These are phyloP conservation scores for Megalops atlanticus DNA, from an alignment of 2,113 vertebrate species.

Conservation along the genomic window DNA sequence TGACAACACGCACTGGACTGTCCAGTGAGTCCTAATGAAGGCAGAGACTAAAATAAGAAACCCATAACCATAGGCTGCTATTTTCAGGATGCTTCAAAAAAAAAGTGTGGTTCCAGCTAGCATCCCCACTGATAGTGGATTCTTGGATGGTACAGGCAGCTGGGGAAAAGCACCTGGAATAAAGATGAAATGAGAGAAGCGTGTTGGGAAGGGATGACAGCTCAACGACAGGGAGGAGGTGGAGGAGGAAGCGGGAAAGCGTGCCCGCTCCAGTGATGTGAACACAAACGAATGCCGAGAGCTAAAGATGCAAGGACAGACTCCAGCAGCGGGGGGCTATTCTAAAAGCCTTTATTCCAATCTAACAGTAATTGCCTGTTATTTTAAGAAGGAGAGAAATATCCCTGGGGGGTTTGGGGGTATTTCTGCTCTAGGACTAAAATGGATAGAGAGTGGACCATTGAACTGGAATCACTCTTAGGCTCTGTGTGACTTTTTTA, in stretches of 20 bases:
- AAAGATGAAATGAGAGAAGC: slow-evolving; percentile 23
- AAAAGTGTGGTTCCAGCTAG: not conserved
- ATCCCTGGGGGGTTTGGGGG: not conserved
- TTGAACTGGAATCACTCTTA: not conserved
- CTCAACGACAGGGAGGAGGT: not conserved
- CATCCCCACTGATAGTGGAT: slow-evolving; percentile 2
- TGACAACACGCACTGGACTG: not conserved
- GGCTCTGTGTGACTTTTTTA: not conserved
- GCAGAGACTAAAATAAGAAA: too few species aligned
- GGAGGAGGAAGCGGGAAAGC: not conserved
- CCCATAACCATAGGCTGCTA: not conserved
- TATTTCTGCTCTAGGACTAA: not conserved
- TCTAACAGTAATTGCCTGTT: slow-evolving; percentile 39
- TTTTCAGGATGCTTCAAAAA: not conserved
- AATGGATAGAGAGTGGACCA: not conserved
- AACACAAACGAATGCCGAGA: not conserved
- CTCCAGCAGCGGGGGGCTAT: slow-evolving; percentile 21
- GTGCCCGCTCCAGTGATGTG: slow-evolving; percentile 7
- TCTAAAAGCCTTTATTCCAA: slow-evolving; percentile 25
- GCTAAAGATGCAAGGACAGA: slow-evolving; percentile 10
- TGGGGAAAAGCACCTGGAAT: slow-evolving; percentile 21
- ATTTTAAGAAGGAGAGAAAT: slow-evolving; percentile 38
- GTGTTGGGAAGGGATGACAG: slow-evolving; percentile 26
- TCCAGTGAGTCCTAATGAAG: too few species aligned
- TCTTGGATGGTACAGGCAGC: slow-evolving; percentile 11